phyloP scores from a whole-genome alignment of 2,113 vertebrate species.

The Micronycteris hirsuta region DNA sequence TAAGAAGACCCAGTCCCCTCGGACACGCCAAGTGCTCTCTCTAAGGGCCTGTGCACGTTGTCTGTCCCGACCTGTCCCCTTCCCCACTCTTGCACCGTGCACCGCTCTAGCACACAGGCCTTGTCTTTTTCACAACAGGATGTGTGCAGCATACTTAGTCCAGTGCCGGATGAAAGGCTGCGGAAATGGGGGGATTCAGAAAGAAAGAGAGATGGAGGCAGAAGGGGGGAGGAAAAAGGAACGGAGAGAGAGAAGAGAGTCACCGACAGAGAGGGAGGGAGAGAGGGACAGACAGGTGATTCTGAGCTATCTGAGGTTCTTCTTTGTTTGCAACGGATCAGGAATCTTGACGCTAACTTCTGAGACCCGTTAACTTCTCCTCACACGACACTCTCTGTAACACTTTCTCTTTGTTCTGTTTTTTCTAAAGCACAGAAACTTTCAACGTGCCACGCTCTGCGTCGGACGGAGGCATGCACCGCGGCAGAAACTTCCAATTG shows the following conservation, averaged over 20 bases:
- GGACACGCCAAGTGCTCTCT: fast-evolving
- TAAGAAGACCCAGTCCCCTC: too few species aligned
- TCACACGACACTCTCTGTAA: neutral
- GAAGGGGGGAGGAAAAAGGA: fast-evolving
- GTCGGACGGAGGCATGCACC: neutral
- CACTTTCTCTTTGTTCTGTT: neutral
- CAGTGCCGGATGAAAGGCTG: neutral
- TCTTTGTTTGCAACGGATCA: neutral
- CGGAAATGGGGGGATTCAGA: neutral
- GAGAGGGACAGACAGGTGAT: fast-evolving
- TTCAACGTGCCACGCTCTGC: neutral
- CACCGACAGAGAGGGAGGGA: fast-evolving
- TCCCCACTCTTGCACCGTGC: fast-evolving
- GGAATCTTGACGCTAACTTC: neutral
- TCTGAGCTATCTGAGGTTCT: neutral
- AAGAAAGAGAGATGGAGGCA: too few species aligned
- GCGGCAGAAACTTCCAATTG: conserved; percentile 50
- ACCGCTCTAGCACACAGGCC: neutral
- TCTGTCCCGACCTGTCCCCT: neutral
- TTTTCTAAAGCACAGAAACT: neutral
- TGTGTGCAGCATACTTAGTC: neutral
- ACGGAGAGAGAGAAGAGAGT: too few species aligned
- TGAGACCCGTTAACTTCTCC: neutral
- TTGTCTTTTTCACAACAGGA: neutral
- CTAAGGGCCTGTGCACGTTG: fast-evolving